Percentiles rank a stretch among this genome's conserved stretches.
These are phyloP conservation scores for Gila orcuttii DNA, from an alignment of 2,113 vertebrate species.

Conservation along the genomic window DNA sequence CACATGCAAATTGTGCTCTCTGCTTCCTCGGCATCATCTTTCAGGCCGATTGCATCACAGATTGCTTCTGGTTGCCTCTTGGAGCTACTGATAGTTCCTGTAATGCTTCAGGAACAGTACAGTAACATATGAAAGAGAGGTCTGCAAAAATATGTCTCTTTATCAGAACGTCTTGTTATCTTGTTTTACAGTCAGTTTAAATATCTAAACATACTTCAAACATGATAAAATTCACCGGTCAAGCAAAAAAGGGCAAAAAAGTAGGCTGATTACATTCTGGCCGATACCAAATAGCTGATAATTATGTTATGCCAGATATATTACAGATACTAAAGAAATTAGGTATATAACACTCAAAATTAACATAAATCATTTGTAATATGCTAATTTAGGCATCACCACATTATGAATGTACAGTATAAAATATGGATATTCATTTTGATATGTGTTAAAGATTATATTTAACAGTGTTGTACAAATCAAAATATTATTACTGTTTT, in stretches of 20 bases:
- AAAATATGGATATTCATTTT: neutral
- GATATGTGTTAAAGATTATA: neutral
- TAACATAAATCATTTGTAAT: neutral
- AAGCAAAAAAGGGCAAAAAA: neutral
- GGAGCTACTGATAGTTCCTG: slow-evolving; percentile 58
- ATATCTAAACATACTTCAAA: neutral
- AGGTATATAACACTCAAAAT: neutral
- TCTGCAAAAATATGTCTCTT: neutral
- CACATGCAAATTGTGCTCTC: slow-evolving; percentile 44
- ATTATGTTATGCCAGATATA: neutral
- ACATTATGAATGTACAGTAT: neutral
- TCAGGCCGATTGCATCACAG: slow-evolving; percentile 75
- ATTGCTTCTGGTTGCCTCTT: slow-evolving; percentile 52
- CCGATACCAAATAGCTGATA: neutral
- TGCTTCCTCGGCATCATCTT: slow-evolving; percentile 61
- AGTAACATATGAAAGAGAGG: neutral
- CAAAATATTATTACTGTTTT: neutral
- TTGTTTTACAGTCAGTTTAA: slow-evolving; percentile 3
- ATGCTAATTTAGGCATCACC: too few relatives aligned
- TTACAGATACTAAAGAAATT: neutral
- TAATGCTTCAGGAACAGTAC: slow-evolving; percentile 58
- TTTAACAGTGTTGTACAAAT: neutral
- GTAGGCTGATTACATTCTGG: neutral
- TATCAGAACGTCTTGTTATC: neutral
- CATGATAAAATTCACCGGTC: neutral